Evolutionary conservation across 2,888 invertebrate genomes (phyloP).

Genomic region (Drosophila niveifrons): DNA sequence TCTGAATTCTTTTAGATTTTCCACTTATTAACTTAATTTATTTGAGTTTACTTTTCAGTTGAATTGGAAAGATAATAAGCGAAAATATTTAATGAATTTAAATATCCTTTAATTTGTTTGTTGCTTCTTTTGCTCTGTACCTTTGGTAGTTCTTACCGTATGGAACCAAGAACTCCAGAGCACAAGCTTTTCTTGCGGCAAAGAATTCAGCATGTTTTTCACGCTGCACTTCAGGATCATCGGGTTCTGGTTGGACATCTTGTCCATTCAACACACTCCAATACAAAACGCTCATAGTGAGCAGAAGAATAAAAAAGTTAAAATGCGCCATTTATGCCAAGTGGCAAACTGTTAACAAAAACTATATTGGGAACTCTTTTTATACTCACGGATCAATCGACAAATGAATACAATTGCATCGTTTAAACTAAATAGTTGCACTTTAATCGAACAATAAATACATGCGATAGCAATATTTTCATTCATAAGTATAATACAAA

Average conservation of each 20-base stretch:
- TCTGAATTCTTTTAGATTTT: too few relatives aligned
- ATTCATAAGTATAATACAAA: conserved; percentile 59
- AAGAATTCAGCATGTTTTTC: conserved; percentile 47
- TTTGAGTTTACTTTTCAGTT: too few relatives aligned
- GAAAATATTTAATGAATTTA: background rate
- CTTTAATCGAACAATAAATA: conserved; percentile 80
- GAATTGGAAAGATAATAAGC: background rate
- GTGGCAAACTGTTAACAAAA: background rate
- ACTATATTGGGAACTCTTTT: background rate
- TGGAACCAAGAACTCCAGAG: conserved; percentile 56
- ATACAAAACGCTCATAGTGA: background rate
- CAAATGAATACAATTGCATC: background rate
- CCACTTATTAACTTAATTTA: too few relatives aligned
- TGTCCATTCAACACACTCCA: conserved; percentile 24
- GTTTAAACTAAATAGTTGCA: conserved; percentile 73
- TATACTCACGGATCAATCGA: conserved; percentile 13
- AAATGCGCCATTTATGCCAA: conserved; percentile 39
- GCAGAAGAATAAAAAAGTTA: conserved; percentile 7
- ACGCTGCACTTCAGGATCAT: conserved; percentile 53
- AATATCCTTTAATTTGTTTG: background rate
- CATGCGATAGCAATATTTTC: conserved; percentile 72
- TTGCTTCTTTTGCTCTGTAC: background rate
- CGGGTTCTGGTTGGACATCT: conserved; percentile 40
- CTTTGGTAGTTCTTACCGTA: conserved; percentile 44
- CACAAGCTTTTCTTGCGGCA: conserved; percentile 43